Evolutionary conservation across 1,140 invertebrate species (phyloP).

Genomic region (Hyles euphorbiae): DNA sequence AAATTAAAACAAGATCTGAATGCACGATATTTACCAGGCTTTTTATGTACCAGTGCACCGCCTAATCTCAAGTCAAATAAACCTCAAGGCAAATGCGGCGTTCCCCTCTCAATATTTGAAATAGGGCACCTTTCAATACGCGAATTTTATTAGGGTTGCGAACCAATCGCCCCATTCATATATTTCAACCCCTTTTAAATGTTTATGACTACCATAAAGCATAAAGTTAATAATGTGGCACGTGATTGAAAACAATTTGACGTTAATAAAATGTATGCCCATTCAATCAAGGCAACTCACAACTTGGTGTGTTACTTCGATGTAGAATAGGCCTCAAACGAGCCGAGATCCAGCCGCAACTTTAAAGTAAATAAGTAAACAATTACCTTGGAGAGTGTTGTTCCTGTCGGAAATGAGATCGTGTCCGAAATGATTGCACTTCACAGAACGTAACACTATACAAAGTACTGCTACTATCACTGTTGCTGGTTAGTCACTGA

Average conservation of each 20-base stretch:
- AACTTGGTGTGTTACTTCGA: not conserved
- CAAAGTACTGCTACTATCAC: too few species aligned
- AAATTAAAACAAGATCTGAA: too few species aligned
- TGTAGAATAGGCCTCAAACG: too few species aligned
- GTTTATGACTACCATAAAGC: slow-evolving; percentile 33
- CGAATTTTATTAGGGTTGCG: slow-evolving; percentile 63
- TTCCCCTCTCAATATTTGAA: slow-evolving; percentile 54
- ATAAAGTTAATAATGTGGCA: slow-evolving; percentile 17
- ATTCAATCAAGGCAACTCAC: not conserved
- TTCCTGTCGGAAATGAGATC: too few species aligned
- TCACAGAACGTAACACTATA: too few species aligned
- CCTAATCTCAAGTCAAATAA: slow-evolving; percentile 34
- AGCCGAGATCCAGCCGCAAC: too few species aligned
- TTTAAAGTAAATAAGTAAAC: too few species aligned
- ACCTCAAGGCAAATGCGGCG: slow-evolving; percentile 36
- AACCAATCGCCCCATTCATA: slow-evolving; percentile 50
- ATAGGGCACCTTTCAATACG: slow-evolving; percentile 49
- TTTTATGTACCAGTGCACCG: not conserved
- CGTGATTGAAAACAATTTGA: slow-evolving; percentile 17
- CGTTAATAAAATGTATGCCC: not conserved
- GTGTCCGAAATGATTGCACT: too few species aligned
- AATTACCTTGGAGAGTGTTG: too few species aligned
- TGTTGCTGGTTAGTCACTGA: too few species aligned
- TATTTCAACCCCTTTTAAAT: slow-evolving; percentile 32
- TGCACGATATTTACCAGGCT: too few species aligned